Conservation (phyloP, 2,888 invertebrate species). For the Drosophila nr. perissopoda region DNA sequence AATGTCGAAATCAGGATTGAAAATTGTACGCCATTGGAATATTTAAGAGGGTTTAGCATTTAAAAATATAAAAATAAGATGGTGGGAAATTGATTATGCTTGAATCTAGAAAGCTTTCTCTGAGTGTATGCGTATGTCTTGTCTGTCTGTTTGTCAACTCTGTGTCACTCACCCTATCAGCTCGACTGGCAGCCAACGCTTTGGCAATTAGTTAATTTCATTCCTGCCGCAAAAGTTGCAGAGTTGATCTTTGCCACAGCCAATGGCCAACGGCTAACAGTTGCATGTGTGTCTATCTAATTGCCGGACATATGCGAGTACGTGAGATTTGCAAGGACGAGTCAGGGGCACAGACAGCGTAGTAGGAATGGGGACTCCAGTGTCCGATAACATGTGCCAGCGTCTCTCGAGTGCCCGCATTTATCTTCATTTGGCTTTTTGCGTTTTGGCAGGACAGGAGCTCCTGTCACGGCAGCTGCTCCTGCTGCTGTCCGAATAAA, state of each 20-base stretch:
- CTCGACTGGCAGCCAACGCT: conserved; percentile 43
- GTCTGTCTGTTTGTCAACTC: conserved; percentile 39
- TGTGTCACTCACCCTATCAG: conserved; percentile 12
- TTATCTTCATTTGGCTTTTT: conserved; percentile 67
- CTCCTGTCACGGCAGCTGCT: conserved; percentile 12
- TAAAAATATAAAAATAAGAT: background rate
- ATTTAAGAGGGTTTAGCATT: background rate
- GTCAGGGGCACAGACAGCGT: no score
- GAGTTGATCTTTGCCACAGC: conserved; percentile 55
- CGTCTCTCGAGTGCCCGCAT: conserved; percentile 42
- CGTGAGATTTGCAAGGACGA: conserved; percentile 22
- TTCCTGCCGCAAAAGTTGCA: conserved; percentile 51
- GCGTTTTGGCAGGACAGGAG: conserved; percentile 48
- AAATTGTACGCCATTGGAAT: background rate
- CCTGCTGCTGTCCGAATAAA: conserved; percentile 11
- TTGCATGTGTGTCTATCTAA: conserved; percentile 35
- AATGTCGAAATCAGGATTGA: background rate
- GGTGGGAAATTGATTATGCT: background rate
- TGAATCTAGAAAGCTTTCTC: background rate
- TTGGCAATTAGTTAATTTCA: conserved; percentile 78
- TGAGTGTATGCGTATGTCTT: background rate
- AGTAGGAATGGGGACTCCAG: background rate
- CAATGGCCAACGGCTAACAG: background rate
- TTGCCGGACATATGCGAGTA: conserved; percentile 30
- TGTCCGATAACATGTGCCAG: conserved; percentile 30